Evolutionary conservation across 2,888 invertebrate genomes (phyloP).

Genomic region (Drosophila fungiperda): DNA sequence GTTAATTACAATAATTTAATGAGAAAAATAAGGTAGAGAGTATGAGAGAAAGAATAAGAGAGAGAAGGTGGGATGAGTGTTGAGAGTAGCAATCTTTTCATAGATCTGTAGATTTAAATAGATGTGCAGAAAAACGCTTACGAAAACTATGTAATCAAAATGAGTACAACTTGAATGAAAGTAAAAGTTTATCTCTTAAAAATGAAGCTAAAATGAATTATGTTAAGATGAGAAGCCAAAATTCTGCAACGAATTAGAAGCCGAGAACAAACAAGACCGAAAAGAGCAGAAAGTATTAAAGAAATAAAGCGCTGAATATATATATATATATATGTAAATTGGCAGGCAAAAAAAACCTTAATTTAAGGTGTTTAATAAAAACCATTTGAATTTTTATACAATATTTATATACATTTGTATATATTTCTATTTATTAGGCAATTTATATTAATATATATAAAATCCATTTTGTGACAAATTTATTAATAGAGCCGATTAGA

Average conservation of each 20-base stretch:
- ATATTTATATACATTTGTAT: not conserved
- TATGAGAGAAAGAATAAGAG: not conserved
- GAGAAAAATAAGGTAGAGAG: not conserved
- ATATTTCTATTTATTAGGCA: not conserved
- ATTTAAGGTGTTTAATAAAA: not conserved
- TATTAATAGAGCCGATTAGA: conserved; percentile 66
- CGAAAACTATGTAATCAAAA: not conserved
- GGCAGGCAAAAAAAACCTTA: not conserved
- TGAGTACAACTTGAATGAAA: not conserved
- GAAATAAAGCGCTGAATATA: too few species aligned
- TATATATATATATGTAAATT: too few species aligned
- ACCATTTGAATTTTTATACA: not conserved
- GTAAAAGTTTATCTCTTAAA: not conserved
- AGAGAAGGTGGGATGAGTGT: not conserved
- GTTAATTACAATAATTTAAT: not conserved
- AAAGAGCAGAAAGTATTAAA: not conserved
- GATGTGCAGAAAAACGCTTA: not conserved
- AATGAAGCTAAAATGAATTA: not conserved
- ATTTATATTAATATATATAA: too few species aligned
- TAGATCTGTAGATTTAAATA: not conserved
- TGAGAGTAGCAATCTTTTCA: not conserved
- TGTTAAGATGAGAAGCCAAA: not conserved
- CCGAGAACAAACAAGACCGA: not conserved
- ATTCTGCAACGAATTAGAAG: not conserved
- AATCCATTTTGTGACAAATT: conserved; percentile 65